Evolutionary conservation across 2,113 vertebrate genomes (phyloP), one percentile per base, ranked within the genome.

Genomic region (Oreochromis tanganicae): DNA sequence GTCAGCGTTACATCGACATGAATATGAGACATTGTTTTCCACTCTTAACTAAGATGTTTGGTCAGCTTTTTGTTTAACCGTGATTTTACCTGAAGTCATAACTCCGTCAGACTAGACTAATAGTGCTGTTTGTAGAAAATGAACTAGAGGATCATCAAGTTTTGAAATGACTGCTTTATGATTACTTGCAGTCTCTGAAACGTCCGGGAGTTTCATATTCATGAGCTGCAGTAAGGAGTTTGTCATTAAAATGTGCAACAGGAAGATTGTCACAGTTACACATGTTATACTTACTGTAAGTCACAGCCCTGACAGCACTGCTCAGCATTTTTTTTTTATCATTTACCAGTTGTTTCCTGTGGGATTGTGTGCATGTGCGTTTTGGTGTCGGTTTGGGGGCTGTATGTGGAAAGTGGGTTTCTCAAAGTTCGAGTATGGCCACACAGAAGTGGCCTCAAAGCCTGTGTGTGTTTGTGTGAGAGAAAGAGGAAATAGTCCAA

Each of bases 301-400:
- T 81, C 14, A 75, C 59, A 7, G 41, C 4, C n/a, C 48, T 85
- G 2, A 78, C 11, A 34, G 71, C 63, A 86, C 46, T 83, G 38
- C 36, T 81, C 41, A 36, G 16, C 78, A 32, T 73, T 78, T 88
- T 85, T 81, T 66, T 88, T 75, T 85, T 63, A 75, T 90, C 84
- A 12, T 59, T 11, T 29, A 85, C n/a, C 82, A 90, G 88, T 86
- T 93, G 89, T 81, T 94, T 95, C 89, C 89, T 93, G 82, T 57
- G 32, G 12, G 50, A 54, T 59, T 54, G 17, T 57, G 3, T 75
- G 1, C 34, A 6, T 85, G 16, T 87, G 61, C 2, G 0, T 50
- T 63, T 29, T 38, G 19, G 36, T 66, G 54, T 10, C 11, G 11
- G 14, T 55, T 34, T n/a, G 46, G 36, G 24, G 34, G 13, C 82